Evolutionary conservation across 1,140 invertebrate genomes (phyloP), one percentile per base, ranked within the genome.

Genomic region (Drosophila littoralis): DNA sequence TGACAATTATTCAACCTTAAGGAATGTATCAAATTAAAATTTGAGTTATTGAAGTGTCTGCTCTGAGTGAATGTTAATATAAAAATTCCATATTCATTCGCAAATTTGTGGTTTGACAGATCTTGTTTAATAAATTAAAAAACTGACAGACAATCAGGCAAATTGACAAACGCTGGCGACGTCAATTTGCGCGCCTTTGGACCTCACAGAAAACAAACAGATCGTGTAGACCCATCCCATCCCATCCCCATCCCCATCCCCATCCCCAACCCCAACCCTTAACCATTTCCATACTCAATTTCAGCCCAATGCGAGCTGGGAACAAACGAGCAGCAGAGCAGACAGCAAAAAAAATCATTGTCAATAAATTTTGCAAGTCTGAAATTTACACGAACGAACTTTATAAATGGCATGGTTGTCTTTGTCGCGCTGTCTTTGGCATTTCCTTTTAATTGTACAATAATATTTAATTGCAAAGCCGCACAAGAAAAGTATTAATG

Each of bases 391-490:
- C 72, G 40, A 65, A 38, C 40, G 48, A 46, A 54, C 52, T 43
- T 81, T 77, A 81, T 81, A 77, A 82, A 78, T 78, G 70, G 45
- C 7, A 45, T 45, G 48, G 17, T 15, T 43, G 36, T 82, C 72
- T 88, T 86, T 82, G 83, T 86, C 64, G 50, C 17, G 58, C 51
- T 77, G 77, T 79, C 66, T 63, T 63, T 52, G 50, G 59, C 76
- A 80, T 84, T 74, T 84, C 68, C 52, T 43, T 78, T 83, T 82
- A 79, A 88, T 86, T 86, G 79, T 86, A 79, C 83, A 88, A 88
- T 82, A 82, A 85, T 83, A 86, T 86, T 86, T 79, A 86, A 86
- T 86, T 88, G 83, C 83, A 77, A 83, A 74, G 74, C 71, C 78
- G 50, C 67, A 67, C 46, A 74, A 59, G 60, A 40, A 74, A 79